Evolutionary conservation across 2,888 invertebrate genomes (phyloP), one percentile per base, ranked within the genome.

Genomic region (Yponomeuta plumbellus): DNA sequence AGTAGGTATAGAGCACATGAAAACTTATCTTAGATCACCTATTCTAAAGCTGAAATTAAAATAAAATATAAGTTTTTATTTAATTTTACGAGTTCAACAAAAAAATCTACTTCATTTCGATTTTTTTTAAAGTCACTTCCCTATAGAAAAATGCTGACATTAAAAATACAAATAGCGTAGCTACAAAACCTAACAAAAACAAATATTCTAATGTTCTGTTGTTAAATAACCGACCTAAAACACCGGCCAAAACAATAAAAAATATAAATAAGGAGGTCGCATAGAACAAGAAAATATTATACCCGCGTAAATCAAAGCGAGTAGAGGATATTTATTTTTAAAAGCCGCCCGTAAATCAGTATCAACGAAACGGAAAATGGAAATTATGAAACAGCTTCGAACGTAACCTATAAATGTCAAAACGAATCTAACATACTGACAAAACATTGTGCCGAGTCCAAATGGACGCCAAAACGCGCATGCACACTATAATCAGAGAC

Each of bases 361-460:
- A 13, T 59, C 22, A 59, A 59, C 22, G 22, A 23, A 59, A 59
- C 59, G 22, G 59, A 59, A 59, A 59, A 23, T 21, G 59, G 23
- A 58, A 59, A 59, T 52, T 52, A 52, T 52, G 22, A 59, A 59
- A 59, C 59, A 22, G 59, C 23, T 23, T 11, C 11, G 44, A 52
- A 52, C 44, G 44, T 5, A 59, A 59, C 59, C 59, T 59, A 59
- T 59, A 59, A 59, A 59, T 23, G 59, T 59, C 59, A 59, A 21
- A 59, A 22, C 59, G 13, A 59, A 59, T 59, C 23, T 58, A 22
- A 58, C 5, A 11, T 11, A 58, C 17, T 13, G 22, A 21, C 21
- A 22, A 52, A 52, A 52, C 44, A 52, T 52, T 52, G 44, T 20
- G n/a, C 57, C n/a, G 21, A 57, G 57, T 10, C 57, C 56, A n/a